Evolutionary conservation across 1,140 invertebrate species (phyloP), one percentile per base, ranked within the genome.

Genomic region (Galleria mellonella): DNA sequence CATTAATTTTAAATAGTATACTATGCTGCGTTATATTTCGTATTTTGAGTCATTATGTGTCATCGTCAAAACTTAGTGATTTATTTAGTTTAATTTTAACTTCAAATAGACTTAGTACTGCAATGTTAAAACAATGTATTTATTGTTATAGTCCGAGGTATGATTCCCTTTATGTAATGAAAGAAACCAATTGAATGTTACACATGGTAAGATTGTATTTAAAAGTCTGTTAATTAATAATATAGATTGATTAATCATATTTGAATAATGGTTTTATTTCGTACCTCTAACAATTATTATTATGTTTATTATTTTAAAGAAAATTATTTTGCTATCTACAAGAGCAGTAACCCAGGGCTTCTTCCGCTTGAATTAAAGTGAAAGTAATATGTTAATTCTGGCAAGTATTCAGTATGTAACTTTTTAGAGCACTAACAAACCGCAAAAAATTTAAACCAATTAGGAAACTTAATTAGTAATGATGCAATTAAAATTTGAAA

Each of bases 141-240:
- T 81, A 73, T 81, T 78, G 71, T 74, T 78, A 23, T 23, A 72
- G 60, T 67, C 55, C 48, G 53, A 61, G 46, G 63, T 67, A 69
- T 74, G 72, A 64, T 67, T 63, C 65, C 61, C 68, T 70, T 64
- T 60, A 62, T 68, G 60, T 71, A 67, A 62, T 49, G 59, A 62
- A 57, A 40, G 47, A 72, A 65, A 72, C 62, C 62, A 71, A 65
- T 69, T 74, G 47, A 78, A 72, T 78, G 74, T 81, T 81, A 72
- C 55, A 60, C 36, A 55, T 52, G 43, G 61, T 71, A 72, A 74
- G 64, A 76, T 71, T 73, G 74, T 83, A 79, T 82, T 83, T 79
- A 76, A 75, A 72, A 79, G 73, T 82, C 73, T 82, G 75, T 82
- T 82, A 62, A 62, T 66, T 59, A 68, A 69, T 67, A 69, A 69